phyloP scores from a whole-genome alignment of 2,797 vertebrate species.

The Gymnopithys bicolor region DNA sequence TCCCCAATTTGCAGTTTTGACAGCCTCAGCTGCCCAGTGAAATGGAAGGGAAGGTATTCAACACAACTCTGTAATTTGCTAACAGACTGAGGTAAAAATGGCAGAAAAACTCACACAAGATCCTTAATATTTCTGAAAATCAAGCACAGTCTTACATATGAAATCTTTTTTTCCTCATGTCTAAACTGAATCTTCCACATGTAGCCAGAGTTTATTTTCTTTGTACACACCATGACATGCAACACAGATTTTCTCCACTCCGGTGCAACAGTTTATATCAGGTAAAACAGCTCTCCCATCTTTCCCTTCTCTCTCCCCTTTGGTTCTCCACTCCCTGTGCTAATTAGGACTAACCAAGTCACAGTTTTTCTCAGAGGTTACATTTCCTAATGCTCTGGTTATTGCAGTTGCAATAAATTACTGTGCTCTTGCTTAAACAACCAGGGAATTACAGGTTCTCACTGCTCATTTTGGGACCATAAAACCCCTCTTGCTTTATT shows the following conservation, averaged over 20 bases:
- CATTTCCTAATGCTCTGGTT: background rate
- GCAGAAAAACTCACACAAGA: background rate
- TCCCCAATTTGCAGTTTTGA: background rate
- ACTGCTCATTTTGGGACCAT: background rate
- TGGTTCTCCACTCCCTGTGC: background rate
- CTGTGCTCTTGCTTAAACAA: background rate
- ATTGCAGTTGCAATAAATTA: background rate
- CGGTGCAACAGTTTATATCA: background rate
- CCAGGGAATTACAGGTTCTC: background rate
- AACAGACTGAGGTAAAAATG: background rate
- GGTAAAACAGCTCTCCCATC: background rate
- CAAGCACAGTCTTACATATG: background rate
- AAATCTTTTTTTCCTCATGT: background rate
- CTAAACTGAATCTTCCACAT: background rate
- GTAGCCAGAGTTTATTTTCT: background rate
- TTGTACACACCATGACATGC: background rate
- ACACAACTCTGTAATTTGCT: background rate
- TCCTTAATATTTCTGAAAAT: background rate
- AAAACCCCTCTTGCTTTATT: background rate
- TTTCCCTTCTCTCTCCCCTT: background rate
- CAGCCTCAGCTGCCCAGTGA: background rate
- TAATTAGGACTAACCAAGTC: background rate
- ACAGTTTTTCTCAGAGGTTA: background rate
- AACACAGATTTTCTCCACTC: background rate
- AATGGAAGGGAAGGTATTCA: background rate